Conservation (phyloP, 2,113 vertebrate genomes). For the Hyperopisus bebe region DNA sequence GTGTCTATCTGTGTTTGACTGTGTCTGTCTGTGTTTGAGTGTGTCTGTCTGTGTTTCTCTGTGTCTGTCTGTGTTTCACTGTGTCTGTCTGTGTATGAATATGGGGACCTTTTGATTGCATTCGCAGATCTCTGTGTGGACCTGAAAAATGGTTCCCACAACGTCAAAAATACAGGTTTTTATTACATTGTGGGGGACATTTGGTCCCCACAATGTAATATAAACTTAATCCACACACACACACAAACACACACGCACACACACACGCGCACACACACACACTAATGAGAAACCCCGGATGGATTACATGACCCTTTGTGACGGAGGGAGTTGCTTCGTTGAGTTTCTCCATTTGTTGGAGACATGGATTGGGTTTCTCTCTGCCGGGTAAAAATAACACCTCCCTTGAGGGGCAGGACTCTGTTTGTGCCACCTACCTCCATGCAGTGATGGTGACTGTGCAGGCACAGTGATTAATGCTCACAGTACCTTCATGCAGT, state of each 20-base stretch:
- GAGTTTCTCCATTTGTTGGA: background rate
- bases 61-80: slow-evolving; percentile 7
- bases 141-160: no score
- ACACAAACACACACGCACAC: background rate
- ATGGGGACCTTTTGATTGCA: background rate
- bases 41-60: slow-evolving; percentile 2
- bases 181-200: no score
- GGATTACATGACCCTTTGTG: background rate
- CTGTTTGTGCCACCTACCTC: background rate
- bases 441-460: background rate
- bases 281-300: background rate
- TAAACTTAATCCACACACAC: background rate
- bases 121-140: no score
- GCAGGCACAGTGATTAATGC: background rate
- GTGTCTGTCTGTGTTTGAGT: background rate
- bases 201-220: no score
- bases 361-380: background rate
- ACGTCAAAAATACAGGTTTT: no score
- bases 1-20: slow-evolving; percentile 11
- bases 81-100: background rate
- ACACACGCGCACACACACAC: background rate
- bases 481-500: background rate
- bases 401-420: background rate
- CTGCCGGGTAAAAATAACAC: background rate
- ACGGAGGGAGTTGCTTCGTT: background rate